phyloP scores from a whole-genome alignment of 2,888 invertebrate genomes.

The Tupiocoris notatus region DNA sequence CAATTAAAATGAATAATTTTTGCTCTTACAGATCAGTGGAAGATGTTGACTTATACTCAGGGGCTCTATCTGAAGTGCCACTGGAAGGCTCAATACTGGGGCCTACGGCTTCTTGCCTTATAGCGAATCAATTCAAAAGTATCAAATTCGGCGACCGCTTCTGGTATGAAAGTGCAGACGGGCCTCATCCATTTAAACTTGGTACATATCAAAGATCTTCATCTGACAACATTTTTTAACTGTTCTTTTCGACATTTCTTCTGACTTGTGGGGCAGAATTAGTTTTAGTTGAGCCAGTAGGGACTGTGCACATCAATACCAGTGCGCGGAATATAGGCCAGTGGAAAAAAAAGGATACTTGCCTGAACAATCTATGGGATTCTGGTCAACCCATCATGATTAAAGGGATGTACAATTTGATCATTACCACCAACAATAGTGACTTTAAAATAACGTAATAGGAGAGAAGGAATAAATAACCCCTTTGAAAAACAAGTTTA shows the following conservation, averaged over 20 bases:
- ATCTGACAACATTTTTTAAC: no score
- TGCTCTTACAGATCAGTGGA: constrained; percentile 62
- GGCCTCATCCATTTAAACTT: constrained; percentile 65
- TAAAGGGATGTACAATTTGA: no score
- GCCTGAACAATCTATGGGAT: no score
- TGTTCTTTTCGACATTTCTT: no score
- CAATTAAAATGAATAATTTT: not conserved
- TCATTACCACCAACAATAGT: no score
- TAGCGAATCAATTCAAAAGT: constrained; percentile 80
- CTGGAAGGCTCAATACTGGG: constrained; percentile 72
- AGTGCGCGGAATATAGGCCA: not conserved
- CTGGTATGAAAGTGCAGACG: constrained; percentile 78
- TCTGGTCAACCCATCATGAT: no score
- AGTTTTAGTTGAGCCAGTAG: no score
- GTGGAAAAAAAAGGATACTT: no score
- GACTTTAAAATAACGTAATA: no score
- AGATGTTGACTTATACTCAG: constrained; percentile 86
- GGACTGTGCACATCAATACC: not conserved
- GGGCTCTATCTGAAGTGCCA: constrained; percentile 78
- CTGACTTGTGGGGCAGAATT: no score
- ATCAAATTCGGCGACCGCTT: constrained; percentile 79
- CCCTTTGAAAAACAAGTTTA: no score
- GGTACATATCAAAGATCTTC: constrained; percentile 56
- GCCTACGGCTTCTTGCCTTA: constrained; percentile 78
- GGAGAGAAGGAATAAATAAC: no score